A percentile compares a stretch with the other conserved stretches of the same genome.
Evolutionary conservation across 37 sponge, comb jelly and placozoan genomes (phyloP).

Genomic region (Cladorhizidae sp.): DNA sequence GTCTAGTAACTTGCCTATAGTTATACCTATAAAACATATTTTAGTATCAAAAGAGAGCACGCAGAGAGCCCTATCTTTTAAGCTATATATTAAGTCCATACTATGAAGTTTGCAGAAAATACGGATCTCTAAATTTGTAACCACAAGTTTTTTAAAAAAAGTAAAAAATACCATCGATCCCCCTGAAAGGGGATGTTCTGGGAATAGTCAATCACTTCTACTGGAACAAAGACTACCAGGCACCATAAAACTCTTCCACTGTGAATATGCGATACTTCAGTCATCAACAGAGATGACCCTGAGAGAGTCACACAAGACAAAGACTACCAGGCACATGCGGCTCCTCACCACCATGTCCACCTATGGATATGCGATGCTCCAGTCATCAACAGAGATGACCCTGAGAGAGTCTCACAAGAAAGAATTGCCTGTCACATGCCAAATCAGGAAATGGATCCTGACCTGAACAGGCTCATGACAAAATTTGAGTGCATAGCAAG

Average conservation of each 20-base stretch:
- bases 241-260: slow-evolving; percentile 53
- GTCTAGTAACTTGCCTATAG: no score
- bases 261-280: slow-evolving; percentile 58
- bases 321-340: slow-evolving; percentile 36
- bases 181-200: slow-evolving; percentile 34
- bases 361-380: slow-evolving; percentile 65
- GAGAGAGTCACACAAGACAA: background rate
- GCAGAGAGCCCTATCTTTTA: no score
- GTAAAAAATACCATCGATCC: no score
- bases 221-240: slow-evolving; percentile 34
- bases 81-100: no score
- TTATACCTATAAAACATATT: no score
- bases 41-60: no score
- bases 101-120: no score
- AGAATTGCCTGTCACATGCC: slow-evolving; percentile 69
- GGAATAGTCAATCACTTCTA: slow-evolving; percentile 48
- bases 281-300: slow-evolving; percentile 25
- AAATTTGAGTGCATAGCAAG: slow-evolving; percentile 48
- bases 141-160: no score
- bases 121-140: no score
- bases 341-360: slow-evolving; percentile 53
- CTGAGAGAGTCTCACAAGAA: slow-evolving; percentile 20
- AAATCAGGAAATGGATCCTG: slow-evolving; percentile 37
- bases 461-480: slow-evolving; percentile 54
- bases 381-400: slow-evolving; percentile 28